phyloP scores from a whole-genome alignment of 2,113 vertebrate species.

The Dicentrarchus labrax region DNA sequence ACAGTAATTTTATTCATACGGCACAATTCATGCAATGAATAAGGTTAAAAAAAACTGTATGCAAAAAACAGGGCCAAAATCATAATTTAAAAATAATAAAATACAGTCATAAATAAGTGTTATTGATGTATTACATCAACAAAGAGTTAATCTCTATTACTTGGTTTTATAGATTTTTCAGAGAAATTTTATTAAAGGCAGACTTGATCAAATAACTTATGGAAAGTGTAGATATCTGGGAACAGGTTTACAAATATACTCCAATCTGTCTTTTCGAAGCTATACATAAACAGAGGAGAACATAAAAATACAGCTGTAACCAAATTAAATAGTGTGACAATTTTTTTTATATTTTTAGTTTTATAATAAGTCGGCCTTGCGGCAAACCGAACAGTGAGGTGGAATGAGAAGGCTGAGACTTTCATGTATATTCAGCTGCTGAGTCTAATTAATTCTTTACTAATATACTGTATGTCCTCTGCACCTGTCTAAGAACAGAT shows the following conservation, averaged over 20 bases:
- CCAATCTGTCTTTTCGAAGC: neutral
- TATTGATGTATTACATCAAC: neutral
- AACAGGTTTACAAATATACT: neutral
- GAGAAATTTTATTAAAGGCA: no score
- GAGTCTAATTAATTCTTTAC: neutral
- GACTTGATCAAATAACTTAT: no score
- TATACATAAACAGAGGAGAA: neutral
- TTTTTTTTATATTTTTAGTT: neutral
- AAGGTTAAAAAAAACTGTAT: neutral
- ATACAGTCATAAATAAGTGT: neutral
- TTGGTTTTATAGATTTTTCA: no score
- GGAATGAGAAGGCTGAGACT: conserved; percentile 27
- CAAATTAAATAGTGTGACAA: neutral
- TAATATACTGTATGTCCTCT: neutral
- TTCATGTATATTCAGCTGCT: conserved; percentile 12
- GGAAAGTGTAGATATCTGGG: no score
- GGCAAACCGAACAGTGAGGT: conserved; percentile 7
- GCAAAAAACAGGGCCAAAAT: neutral
- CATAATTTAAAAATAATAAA: neutral
- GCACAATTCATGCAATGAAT: neutral
- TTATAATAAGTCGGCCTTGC: neutral
- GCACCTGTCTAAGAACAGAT: conserved; percentile 8
- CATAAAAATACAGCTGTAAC: no score
- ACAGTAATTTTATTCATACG: neutral
- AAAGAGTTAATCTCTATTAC: neutral